Conservation (phyloP, 2,113 vertebrate species). For the Rhodinocichla rosea region DNA sequence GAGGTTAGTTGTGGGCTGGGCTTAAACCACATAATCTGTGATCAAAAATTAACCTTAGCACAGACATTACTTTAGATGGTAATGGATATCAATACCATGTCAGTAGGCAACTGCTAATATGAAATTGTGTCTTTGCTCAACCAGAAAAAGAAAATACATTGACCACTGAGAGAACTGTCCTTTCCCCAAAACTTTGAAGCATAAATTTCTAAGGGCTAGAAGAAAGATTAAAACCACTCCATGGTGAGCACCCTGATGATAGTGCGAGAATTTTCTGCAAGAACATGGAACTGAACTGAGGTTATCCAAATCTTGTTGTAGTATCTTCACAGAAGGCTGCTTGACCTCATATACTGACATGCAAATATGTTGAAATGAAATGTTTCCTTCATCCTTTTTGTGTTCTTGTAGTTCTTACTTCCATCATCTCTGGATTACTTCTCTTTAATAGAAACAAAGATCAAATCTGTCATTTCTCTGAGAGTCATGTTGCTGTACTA, state of each 20-base stretch:
- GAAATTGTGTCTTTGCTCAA: background rate
- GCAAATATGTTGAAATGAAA: background rate
- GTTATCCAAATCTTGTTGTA: background rate
- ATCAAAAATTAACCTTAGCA: background rate
- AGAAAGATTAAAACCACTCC: background rate
- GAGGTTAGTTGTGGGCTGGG: background rate
- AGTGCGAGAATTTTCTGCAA: background rate
- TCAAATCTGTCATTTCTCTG: background rate
- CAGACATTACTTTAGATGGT: background rate
- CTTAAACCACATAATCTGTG: background rate
- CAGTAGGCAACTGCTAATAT: background rate
- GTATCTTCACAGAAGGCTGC: background rate
- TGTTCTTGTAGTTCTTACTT: background rate
- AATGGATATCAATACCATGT: background rate
- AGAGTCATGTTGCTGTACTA: background rate
- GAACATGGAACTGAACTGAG: background rate
- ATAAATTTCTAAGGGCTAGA: background rate
- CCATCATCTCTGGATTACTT: background rate
- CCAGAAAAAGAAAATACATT: background rate
- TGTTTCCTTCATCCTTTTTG: background rate
- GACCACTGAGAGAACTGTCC: background rate
- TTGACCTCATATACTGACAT: background rate
- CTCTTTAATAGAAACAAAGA: background rate
- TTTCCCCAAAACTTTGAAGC: background rate
- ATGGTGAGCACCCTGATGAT: accelerated